Percentiles rank a stretch among this genome's conserved stretches.
These are phyloP conservation scores for Hipposideros larvatus DNA, from an alignment of 2,797 vertebrate species.

Conservation along the genomic window DNA sequence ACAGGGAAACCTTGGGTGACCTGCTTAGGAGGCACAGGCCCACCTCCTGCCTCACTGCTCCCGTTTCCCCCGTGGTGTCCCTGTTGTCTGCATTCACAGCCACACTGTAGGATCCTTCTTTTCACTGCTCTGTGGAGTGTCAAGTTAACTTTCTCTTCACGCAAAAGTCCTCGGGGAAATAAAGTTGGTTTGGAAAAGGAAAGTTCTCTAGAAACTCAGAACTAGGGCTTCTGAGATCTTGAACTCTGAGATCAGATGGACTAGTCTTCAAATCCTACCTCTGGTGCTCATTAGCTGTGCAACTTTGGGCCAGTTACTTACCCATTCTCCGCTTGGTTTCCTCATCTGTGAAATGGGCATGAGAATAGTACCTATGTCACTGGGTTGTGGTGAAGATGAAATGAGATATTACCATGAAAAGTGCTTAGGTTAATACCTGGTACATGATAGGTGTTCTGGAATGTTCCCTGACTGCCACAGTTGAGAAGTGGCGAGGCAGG, in stretches of 20 bases:
- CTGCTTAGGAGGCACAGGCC: background rate
- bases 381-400: background rate
- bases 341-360: too few species aligned
- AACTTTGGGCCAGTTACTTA: background rate
- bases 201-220: conserved; percentile 3
- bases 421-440: background rate
- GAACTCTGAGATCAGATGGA: background rate
- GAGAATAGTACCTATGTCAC: background rate
- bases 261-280: background rate
- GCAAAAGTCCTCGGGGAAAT: background rate
- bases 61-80: background rate
- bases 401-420: background rate
- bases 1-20: background rate
- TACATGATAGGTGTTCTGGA: background rate
- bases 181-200: conserved; percentile 42
- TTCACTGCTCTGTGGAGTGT: background rate
- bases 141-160: background rate
- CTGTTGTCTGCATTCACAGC: background rate
- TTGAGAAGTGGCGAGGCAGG: background rate
- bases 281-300: background rate
- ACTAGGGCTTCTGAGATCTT: background rate
- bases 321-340: background rate
- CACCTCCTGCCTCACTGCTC: background rate
- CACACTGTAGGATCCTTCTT: background rate
- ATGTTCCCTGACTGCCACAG: background rate